Evolutionary conservation across 2,888 invertebrate species (phyloP).

Genomic region (Ramazzottius varieornatus): DNA sequence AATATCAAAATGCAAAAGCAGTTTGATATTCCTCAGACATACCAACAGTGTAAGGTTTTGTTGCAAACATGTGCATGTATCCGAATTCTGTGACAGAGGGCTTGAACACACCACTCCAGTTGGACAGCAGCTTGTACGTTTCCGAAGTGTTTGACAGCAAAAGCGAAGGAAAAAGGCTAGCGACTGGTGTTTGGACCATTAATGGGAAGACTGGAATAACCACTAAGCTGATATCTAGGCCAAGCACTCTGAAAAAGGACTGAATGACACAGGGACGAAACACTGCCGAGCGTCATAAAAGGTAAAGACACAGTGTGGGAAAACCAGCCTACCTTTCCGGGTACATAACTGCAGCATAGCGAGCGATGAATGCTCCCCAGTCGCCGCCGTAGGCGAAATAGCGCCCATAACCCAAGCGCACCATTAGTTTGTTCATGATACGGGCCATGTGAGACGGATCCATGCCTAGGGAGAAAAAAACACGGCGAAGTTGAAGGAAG

Average conservation of each 20-base stretch:
- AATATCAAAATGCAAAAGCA: too few species aligned
- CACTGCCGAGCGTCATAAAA: constrained; percentile 2
- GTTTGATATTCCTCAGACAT: constrained; percentile 13
- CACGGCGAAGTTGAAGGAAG: background rate
- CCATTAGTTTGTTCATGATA: constrained; percentile 39
- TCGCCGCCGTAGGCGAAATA: constrained; percentile 53
- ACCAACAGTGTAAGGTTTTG: constrained; percentile 68
- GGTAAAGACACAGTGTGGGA: background rate
- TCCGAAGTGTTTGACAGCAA: too few species aligned
- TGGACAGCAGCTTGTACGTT: too few species aligned
- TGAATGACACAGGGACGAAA: constrained; percentile 1
- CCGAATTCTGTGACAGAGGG: too few species aligned
- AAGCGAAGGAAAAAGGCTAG: constrained; percentile 10
- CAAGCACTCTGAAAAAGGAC: constrained; percentile 24
- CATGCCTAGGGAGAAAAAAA: constrained; percentile 12
- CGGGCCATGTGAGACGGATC: constrained; percentile 17
- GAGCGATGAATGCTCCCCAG: constrained; percentile 43
- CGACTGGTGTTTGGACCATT: constrained; percentile 10
- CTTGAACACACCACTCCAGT: too few species aligned
- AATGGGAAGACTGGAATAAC: constrained; percentile 18
- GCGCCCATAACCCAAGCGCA: constrained; percentile 35
- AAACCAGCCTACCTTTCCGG: constrained; percentile 26
- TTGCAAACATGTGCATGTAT: constrained; percentile 47
- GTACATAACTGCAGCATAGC: constrained; percentile 35
- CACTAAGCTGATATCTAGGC: constrained; percentile 38